Conservation (phyloP, 2,888 invertebrate genomes). For the Crioceris asparagi region DNA sequence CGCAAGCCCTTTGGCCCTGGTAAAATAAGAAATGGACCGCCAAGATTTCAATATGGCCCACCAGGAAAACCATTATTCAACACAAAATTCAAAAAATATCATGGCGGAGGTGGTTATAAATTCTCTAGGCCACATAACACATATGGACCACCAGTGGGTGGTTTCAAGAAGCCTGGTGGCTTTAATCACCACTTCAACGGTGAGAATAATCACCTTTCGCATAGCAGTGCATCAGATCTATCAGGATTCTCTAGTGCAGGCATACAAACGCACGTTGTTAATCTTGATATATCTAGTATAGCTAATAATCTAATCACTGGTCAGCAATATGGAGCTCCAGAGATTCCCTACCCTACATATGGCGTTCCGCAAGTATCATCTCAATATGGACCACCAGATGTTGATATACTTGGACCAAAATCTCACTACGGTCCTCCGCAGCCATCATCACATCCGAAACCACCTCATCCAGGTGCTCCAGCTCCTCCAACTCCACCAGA, state of each 20-base stretch:
- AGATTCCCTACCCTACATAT: constrained; percentile 5
- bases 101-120: constrained; percentile 24
- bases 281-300: neutral
- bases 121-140: constrained; percentile 19
- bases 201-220: constrained; percentile 7
- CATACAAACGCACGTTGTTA: constrained; percentile 1
- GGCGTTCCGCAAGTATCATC: constrained; percentile 10
- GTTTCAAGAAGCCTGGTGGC: constrained; percentile 19
- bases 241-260: constrained; percentile 10
- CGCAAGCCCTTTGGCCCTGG: constrained; percentile 28
- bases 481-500: constrained; percentile 66
- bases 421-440: constrained; percentile 47
- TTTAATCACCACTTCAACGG: constrained; percentile 14
- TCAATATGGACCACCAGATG: constrained; percentile 18
- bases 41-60: constrained; percentile 27
- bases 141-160: constrained; percentile 27
- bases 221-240: constrained; percentile 8
- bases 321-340: constrained; percentile 21
- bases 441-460: constrained; percentile 43
- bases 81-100: too few species aligned
- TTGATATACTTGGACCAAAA: constrained; percentile 11
- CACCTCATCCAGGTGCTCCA: constrained; percentile 57
- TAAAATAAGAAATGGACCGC: constrained; percentile 38
- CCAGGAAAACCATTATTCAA: constrained; percentile 29
- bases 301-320: constrained; percentile 7